A percentile compares a stretch with the other conserved stretches of the same genome.
Evolutionary conservation across 2,113 vertebrate species (phyloP).

Genomic region (Callocephalon fimbriatum): DNA sequence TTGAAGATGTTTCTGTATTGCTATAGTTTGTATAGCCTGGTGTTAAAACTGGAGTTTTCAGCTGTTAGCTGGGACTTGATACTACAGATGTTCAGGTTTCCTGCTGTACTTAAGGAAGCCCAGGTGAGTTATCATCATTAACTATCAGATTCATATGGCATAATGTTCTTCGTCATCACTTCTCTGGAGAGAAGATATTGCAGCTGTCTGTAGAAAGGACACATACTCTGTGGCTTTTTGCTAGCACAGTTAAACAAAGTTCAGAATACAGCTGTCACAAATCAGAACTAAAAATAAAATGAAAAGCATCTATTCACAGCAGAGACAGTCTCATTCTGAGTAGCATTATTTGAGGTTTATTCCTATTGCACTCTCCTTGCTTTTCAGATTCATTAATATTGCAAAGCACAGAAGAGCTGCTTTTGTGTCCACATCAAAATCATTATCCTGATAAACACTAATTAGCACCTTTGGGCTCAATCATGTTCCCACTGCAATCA

Average conservation of each 20-base stretch:
- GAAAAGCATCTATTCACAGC: background rate
- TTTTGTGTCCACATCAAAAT: slow-evolving; percentile 50
- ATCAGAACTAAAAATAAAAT: background rate
- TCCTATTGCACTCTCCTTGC: background rate
- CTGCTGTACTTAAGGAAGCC: background rate
- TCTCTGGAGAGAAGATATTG: background rate
- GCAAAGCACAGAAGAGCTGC: background rate
- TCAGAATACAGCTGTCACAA: background rate
- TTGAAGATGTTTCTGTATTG: background rate
- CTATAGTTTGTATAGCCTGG: background rate
- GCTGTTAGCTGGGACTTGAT: background rate
- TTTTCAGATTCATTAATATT: slow-evolving; percentile 23
- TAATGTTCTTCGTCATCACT: background rate
- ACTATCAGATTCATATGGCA: background rate
- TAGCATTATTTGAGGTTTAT: background rate
- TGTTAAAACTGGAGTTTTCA: background rate
- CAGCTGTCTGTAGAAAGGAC: background rate
- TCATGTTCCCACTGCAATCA: slow-evolving; percentile 3
- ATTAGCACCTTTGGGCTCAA: slow-evolving; percentile 53
- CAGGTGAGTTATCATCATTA: background rate
- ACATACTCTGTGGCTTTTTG: background rate
- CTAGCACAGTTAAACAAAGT: background rate
- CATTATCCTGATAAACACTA: slow-evolving; percentile 23
- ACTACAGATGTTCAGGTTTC: background rate
- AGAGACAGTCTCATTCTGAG: background rate